phyloP scores from a whole-genome alignment of 2,113 vertebrate species.

The Elaphurus davidianus region DNA sequence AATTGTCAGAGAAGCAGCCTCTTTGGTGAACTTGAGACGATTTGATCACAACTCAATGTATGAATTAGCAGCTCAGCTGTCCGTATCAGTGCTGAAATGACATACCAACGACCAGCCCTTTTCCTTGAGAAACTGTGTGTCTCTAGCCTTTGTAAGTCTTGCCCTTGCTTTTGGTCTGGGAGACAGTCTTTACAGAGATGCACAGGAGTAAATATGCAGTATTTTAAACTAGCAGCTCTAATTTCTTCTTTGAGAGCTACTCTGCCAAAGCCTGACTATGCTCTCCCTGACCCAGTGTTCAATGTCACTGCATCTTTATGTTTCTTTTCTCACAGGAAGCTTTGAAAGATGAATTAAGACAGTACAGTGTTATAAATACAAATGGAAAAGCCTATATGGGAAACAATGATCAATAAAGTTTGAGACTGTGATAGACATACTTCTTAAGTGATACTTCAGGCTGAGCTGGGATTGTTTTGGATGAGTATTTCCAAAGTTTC shows the following conservation, averaged over 20 bases:
- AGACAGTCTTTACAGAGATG: neutral
- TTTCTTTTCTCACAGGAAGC: neutral
- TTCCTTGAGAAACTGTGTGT: neutral
- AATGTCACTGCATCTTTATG: neutral
- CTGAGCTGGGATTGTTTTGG: neutral
- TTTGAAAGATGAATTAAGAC: neutral
- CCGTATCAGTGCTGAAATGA: neutral
- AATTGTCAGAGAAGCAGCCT: neutral
- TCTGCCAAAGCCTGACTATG: neutral
- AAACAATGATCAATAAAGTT: neutral
- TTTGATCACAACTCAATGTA: neutral
- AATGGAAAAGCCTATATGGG: neutral
- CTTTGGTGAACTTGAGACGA: neutral
- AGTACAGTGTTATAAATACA: neutral
- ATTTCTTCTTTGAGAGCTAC: neutral
- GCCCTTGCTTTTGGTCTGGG: neutral
- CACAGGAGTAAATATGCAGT: neutral
- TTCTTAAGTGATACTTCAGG: neutral
- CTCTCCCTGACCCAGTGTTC: neutral
- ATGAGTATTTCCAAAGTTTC: neutral
- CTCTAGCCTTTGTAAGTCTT: neutral
- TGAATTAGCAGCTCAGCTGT: neutral
- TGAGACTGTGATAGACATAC: neutral
- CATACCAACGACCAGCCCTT: neutral
- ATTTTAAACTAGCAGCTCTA: neutral